phyloP scores from a whole-genome alignment of 2,888 invertebrate genomes.

The Melanostoma mellinum region DNA sequence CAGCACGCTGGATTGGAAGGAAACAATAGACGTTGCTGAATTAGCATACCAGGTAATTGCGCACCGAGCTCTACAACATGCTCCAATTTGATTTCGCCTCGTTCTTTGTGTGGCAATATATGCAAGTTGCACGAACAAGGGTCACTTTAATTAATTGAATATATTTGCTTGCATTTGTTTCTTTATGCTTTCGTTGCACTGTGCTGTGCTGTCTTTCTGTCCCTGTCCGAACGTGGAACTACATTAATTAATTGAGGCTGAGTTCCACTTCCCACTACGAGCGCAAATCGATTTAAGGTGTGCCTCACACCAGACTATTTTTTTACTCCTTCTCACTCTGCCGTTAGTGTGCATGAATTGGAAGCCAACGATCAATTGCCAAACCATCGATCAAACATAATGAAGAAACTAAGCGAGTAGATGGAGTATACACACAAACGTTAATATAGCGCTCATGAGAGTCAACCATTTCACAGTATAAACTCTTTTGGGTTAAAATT shows the following conservation, averaged over 20 bases:
- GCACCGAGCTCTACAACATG: slow-evolving; percentile 50
- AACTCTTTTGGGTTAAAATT: slow-evolving; percentile 49
- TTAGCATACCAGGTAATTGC: slow-evolving; percentile 68
- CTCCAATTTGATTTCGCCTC: slow-evolving; percentile 55
- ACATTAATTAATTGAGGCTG: slow-evolving; percentile 71
- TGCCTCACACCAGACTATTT: slow-evolving; percentile 56
- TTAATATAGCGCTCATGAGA: background rate
- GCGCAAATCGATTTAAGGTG: slow-evolving; percentile 70
- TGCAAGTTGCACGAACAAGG: slow-evolving; percentile 64
- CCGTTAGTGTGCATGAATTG: slow-evolving; percentile 56
- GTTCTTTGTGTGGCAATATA: slow-evolving; percentile 33
- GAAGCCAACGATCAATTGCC: slow-evolving; percentile 65
- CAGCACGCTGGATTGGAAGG: background rate
- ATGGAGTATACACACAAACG: too few relatives aligned
- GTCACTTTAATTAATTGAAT: slow-evolving; percentile 72
- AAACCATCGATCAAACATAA: slow-evolving; percentile 68
- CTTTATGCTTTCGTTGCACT: slow-evolving; percentile 31
- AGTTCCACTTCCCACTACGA: slow-evolving; percentile 68
- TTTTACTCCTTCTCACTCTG: slow-evolving; percentile 55
- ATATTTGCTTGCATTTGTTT: slow-evolving; percentile 67
- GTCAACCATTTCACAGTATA: slow-evolving; percentile 1
- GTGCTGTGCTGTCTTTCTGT: background rate
- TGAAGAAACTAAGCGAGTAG: slow-evolving; percentile 57
- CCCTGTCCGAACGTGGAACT: slow-evolving; percentile 66
- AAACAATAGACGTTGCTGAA: slow-evolving; percentile 53